A percentile compares a stretch with the other conserved stretches of the same genome.
Evolutionary conservation across 1,140 invertebrate genomes (phyloP).

Genomic region (Drosophila sechellia): DNA sequence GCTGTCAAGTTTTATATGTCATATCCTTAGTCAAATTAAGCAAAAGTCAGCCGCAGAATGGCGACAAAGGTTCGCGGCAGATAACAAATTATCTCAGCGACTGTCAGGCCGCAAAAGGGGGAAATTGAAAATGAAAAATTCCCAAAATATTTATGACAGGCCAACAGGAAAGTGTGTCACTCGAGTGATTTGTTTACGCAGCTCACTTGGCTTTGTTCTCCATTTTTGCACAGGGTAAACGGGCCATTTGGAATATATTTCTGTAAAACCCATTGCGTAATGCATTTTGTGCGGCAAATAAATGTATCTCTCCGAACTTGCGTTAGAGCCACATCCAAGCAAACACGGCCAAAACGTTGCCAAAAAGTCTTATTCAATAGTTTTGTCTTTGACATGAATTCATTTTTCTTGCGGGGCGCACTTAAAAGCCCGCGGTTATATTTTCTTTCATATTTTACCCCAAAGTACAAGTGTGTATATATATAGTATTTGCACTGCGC

Average conservation of each 20-base stretch:
- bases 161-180: slow-evolving; percentile 78
- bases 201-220: slow-evolving; percentile 60
- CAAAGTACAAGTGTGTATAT: slow-evolving; percentile 17
- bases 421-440: slow-evolving; percentile 69
- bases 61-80: slow-evolving; percentile 35
- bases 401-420: slow-evolving; percentile 69
- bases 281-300: slow-evolving; percentile 42
- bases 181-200: slow-evolving; percentile 77
- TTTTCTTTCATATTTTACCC: slow-evolving; percentile 44
- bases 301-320: slow-evolving; percentile 38
- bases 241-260: slow-evolving; percentile 31
- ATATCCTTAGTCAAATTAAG: slow-evolving; percentile 75
- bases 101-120: slow-evolving; percentile 52
- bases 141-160: slow-evolving; percentile 74
- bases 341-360: slow-evolving; percentile 59
- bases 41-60: slow-evolving; percentile 26
- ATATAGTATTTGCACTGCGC: slow-evolving; percentile 34
- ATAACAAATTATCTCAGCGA: slow-evolving; percentile 58
- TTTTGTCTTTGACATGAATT: slow-evolving; percentile 81
- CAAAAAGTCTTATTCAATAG: slow-evolving; percentile 82
- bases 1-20: slow-evolving; percentile 71
- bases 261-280: slow-evolving; percentile 73
- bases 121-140: slow-evolving; percentile 57
- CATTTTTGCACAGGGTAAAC: slow-evolving; percentile 6
- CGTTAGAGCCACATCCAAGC: slow-evolving; percentile 38